phyloP scores from a whole-genome alignment of 2,797 vertebrate genomes.

The Hephaestus fuliginosus region DNA sequence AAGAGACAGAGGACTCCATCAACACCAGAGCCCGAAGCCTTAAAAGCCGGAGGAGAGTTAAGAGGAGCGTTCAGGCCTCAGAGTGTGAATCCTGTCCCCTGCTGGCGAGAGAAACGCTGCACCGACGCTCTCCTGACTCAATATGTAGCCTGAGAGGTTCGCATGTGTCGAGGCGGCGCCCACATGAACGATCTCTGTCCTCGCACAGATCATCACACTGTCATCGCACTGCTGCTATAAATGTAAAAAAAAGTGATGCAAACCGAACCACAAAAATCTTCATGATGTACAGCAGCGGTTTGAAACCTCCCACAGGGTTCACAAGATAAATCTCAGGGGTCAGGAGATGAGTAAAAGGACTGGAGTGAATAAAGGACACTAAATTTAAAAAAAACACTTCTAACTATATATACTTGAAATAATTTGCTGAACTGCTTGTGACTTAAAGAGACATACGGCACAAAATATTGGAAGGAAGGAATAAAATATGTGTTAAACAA shows the following conservation, averaged over 20 bases:
- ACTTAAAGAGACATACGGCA: neutral
- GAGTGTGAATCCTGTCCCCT: conserved; percentile 63
- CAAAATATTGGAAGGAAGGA: neutral
- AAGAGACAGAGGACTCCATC: neutral
- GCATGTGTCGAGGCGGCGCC: conserved; percentile 8
- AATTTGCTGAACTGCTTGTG: neutral
- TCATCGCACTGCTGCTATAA: conserved; percentile 24
- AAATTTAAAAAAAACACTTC: neutral
- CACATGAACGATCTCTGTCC: conserved; percentile 27
- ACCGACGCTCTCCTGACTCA: conserved; percentile 18
- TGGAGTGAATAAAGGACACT: neutral
- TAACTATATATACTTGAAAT: neutral
- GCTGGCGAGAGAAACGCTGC: conserved; percentile 49
- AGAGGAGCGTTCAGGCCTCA: neutral
- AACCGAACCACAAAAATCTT: neutral
- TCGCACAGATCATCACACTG: neutral
- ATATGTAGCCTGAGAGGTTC: conserved; percentile 20
- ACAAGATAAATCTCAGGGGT: neutral
- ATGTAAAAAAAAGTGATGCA: conserved; percentile 2
- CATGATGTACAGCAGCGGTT: neutral
- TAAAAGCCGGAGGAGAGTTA: neutral
- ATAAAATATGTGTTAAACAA: too few relatives aligned
- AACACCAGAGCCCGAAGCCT: neutral
- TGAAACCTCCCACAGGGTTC: neutral
- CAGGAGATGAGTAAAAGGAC: neutral